Conservation (phyloP, 2,113 vertebrate species). For the Equus przewalskii region DNA sequence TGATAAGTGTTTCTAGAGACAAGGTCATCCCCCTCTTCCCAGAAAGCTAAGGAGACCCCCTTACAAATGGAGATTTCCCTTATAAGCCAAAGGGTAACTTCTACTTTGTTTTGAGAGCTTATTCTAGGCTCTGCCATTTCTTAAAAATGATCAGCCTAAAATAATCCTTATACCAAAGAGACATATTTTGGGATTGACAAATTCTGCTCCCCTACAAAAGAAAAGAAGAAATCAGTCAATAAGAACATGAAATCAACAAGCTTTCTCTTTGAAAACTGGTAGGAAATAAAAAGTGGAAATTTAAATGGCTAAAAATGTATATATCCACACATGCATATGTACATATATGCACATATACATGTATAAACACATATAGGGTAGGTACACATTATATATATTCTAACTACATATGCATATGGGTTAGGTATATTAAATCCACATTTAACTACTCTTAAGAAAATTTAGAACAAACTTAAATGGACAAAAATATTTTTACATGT, state of each 20-base stretch:
- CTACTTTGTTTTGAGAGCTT: too few relatives aligned
- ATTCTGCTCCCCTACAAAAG: too few relatives aligned
- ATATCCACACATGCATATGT: not conserved
- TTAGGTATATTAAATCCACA: not conserved
- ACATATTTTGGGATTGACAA: too few relatives aligned
- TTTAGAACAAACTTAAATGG: not conserved
- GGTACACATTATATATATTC: not conserved
- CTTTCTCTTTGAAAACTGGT: not conserved
- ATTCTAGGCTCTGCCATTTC: too few relatives aligned
- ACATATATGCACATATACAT: not conserved
- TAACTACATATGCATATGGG: not conserved
- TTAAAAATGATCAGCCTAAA: too few relatives aligned
- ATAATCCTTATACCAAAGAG: too few relatives aligned
- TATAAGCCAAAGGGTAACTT: too few relatives aligned
- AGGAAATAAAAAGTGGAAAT: not conserved
- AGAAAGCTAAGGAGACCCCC: too few relatives aligned
- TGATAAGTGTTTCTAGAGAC: too few relatives aligned
- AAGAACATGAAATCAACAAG: not conserved
- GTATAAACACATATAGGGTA: not conserved
- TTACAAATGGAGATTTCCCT: too few relatives aligned
- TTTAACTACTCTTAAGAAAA: not conserved
- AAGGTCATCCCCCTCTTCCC: too few relatives aligned
- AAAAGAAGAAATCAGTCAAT: slow-evolving; percentile 13
- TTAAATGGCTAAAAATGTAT: not conserved
- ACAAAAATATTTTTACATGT: not conserved